These are phyloP conservation scores for Trichonephila clavata DNA, from an alignment of 1,140 invertebrate species.

Conservation along the genomic window DNA sequence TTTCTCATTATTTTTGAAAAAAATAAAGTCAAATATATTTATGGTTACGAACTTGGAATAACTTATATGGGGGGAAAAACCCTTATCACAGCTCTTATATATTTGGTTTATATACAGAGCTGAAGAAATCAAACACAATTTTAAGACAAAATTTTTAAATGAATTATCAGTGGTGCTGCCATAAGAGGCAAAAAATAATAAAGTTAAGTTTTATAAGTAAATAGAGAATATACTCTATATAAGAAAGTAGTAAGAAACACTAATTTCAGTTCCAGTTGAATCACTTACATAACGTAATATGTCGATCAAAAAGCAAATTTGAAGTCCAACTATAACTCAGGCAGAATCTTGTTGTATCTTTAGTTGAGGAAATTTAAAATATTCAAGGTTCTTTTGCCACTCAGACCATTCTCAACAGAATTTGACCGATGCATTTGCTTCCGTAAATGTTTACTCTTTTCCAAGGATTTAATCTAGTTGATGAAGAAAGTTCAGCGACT, in stretches of 20 bases:
- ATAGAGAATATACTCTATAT: not conserved
- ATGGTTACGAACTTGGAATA: too few species aligned
- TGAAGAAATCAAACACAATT: too few species aligned
- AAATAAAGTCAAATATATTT: too few species aligned
- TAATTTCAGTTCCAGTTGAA: not conserved
- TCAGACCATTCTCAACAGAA: conserved; percentile 23
- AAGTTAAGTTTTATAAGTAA: too few species aligned
- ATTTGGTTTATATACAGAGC: too few species aligned
- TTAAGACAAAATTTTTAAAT: too few species aligned
- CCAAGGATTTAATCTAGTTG: conserved; percentile 58
- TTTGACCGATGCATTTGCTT: conserved; percentile 54
- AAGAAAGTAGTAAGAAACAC: not conserved
- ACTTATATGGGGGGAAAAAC: too few species aligned
- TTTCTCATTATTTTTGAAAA: too few species aligned
- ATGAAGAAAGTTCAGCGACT: conserved; percentile 70
- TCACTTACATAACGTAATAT: not conserved
- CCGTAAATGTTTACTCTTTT: conserved; percentile 71
- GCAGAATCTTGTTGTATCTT: not conserved
- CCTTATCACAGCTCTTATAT: too few species aligned
- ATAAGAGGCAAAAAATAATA: too few species aligned
- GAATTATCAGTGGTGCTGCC: too few species aligned
- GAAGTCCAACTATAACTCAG: not conserved
- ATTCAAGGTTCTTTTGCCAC: not conserved
- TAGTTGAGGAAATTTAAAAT: not conserved
- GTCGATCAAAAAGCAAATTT: not conserved